These are phyloP conservation scores for Plodia interpunctella DNA, from an alignment of 1,140 invertebrate genomes.

Conservation along the genomic window DNA sequence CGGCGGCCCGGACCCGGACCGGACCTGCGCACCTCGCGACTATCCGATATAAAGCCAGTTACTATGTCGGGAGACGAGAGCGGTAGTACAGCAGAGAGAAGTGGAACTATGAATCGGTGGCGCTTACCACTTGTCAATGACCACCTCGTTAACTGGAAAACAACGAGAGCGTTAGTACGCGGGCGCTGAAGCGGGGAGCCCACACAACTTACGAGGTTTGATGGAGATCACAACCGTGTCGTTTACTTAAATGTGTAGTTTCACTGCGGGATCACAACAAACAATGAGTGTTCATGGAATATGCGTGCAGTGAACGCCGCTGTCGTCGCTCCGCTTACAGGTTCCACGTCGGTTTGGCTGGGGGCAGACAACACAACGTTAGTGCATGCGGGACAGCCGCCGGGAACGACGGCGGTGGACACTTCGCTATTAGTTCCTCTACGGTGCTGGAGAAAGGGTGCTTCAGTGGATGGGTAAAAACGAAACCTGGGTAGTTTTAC, in stretches of 20 bases:
- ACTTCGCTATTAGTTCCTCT: constrained; percentile 47
- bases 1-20: constrained; percentile 17
- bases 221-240: constrained; percentile 70
- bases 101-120: constrained; percentile 70
- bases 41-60: constrained; percentile 45
- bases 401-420: constrained; percentile 14
- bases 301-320: constrained; percentile 62
- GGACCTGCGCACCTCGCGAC: constrained; percentile 25
- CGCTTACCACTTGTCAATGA: constrained; percentile 79
- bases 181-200: constrained; percentile 51
- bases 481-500: not conserved
- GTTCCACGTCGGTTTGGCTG: constrained; percentile 69
- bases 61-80: constrained; percentile 59
- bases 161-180: constrained; percentile 70
- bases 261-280: constrained; percentile 75
- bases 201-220: constrained; percentile 65
- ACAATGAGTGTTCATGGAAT: constrained; percentile 77
- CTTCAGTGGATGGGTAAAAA: not conserved
- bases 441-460: not conserved
- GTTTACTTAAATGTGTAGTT: constrained; percentile 71
- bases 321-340: constrained; percentile 63
- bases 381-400: constrained; percentile 56
- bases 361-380: constrained; percentile 71
- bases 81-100: constrained; percentile 68
- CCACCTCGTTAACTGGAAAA: constrained; percentile 79